phyloP scores from a whole-genome alignment of 2,113 vertebrate species.

The Dermatemys mawii region DNA sequence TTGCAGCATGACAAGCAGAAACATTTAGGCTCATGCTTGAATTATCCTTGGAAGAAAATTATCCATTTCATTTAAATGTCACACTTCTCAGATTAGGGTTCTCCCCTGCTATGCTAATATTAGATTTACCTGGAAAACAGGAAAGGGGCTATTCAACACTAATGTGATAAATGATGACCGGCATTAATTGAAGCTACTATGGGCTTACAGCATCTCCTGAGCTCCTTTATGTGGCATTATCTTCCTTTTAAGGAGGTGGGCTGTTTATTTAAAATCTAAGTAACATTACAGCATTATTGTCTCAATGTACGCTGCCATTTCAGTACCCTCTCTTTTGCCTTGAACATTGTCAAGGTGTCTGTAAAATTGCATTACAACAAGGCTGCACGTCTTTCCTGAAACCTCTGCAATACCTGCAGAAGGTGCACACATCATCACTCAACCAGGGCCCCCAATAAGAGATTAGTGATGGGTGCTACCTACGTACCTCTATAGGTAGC shows the following conservation, averaged over 20 bases:
- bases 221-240: not conserved
- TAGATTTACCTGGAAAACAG: not conserved
- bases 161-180: not conserved
- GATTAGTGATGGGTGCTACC: too few relatives aligned
- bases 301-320: not conserved
- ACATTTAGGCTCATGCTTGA: not conserved
- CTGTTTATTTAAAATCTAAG: slow-evolving; percentile 1
- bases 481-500: too few relatives aligned
- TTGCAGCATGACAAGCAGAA: not conserved
- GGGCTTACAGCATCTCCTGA: not conserved
- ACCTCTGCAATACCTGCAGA: not conserved
- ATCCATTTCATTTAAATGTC: not conserved
- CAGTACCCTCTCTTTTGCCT: not conserved
- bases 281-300: not conserved
- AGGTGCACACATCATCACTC: not conserved
- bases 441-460: not conserved
- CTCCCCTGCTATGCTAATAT: not conserved
- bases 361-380: not conserved
- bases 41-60: not conserved
- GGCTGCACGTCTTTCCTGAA: not conserved
- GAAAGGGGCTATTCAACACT: not conserved
- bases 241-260: not conserved
- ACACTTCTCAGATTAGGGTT: not conserved
- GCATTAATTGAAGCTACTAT: not conserved
- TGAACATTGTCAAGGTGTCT: not conserved